Evolutionary conservation across 2,888 invertebrate genomes (phyloP), one percentile per base, ranked within the genome.

Genomic region (Cryptocephalus primarius): DNA sequence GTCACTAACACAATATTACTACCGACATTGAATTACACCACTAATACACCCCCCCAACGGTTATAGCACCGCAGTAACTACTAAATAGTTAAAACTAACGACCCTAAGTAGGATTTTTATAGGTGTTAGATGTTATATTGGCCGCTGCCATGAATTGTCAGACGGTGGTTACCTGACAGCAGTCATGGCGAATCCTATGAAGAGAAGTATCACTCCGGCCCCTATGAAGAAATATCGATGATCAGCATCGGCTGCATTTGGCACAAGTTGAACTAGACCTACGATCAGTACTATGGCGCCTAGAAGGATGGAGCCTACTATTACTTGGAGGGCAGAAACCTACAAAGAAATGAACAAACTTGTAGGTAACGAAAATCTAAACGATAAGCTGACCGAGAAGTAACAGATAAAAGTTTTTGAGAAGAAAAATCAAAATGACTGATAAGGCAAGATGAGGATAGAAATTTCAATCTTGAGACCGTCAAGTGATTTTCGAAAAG

Each of bases 271-370:
- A 51, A 85, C 85, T 64, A 85, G 69, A 31, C 85, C 85, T 56
- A 85, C 85, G 50, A 85, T 82, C 61, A 85, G 71, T 50, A 84
- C 77, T 58, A 85, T 83, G 53, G 83, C 82, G 45, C 85, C 85
- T 48, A 86, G 72, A 42, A 86, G 76, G 49, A 85, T 71, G 10
- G 82, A 84, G 12, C 85, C 82, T 52, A 86, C 85, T 51, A 85
- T 78, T 48, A 83, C 77, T 69, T 86, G 84, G 8, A 86, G 75
- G 12, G 82, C 79, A 46, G 84, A 83, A 40, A 84, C 78, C 84
- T 60, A 50, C 43, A 46, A 55, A 53, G 32, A 32, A 43, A 39
- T 11, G 48, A 12, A 22, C 39, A 33, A 9, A 10, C 22, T 42
- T 13, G 12, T 36, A 11, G n/a, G 36, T 11, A 2, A 36, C 6